A percentile compares a stretch with the other conserved stretches of the same genome.
Conservation (phyloP, 2,113 vertebrate genomes). For the Melierax canorus region DNA sequence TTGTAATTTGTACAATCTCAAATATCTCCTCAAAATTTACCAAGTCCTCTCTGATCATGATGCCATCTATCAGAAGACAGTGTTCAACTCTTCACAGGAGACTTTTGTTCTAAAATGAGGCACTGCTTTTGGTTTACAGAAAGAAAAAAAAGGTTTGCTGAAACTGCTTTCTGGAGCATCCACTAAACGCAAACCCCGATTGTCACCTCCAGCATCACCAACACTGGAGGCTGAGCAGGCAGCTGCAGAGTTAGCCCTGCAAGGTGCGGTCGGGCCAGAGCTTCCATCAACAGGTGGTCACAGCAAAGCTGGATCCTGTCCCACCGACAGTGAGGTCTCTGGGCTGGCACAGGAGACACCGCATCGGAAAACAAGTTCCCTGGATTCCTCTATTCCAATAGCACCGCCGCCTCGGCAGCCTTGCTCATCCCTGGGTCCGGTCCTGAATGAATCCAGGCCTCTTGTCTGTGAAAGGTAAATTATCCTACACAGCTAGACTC, state of each 20-base stretch:
- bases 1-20: neutral
- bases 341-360: slow-evolving; percentile 64
- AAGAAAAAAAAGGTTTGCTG: slow-evolving; percentile 94
- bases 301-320: slow-evolving; percentile 57
- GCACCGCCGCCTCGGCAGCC: slow-evolving; percentile 92
- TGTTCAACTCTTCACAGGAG: neutral
- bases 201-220: slow-evolving; percentile 91
- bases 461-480: slow-evolving; percentile 93
- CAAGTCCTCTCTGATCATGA: neutral
- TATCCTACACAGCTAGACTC: fast-evolving
- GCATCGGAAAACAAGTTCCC: slow-evolving; percentile 76
- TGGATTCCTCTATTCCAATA: slow-evolving; percentile 80
- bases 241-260: slow-evolving; percentile 72
- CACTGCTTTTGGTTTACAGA: slow-evolving; percentile 69
- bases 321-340: slow-evolving; percentile 70
- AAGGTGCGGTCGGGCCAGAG: slow-evolving; percentile 86
- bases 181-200: slow-evolving; percentile 89
- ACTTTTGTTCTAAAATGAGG: neutral
- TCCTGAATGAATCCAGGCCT: slow-evolving; percentile 84
- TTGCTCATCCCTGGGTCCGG: slow-evolving; percentile 87
- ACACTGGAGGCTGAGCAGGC: slow-evolving; percentile 87
- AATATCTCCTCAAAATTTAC: neutral
- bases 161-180: slow-evolving; percentile 91
- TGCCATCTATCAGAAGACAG: neutral
- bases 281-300: slow-evolving; percentile 33